phyloP scores from a whole-genome alignment of 2,797 vertebrate species.

The Zonotrichia albicollis region DNA sequence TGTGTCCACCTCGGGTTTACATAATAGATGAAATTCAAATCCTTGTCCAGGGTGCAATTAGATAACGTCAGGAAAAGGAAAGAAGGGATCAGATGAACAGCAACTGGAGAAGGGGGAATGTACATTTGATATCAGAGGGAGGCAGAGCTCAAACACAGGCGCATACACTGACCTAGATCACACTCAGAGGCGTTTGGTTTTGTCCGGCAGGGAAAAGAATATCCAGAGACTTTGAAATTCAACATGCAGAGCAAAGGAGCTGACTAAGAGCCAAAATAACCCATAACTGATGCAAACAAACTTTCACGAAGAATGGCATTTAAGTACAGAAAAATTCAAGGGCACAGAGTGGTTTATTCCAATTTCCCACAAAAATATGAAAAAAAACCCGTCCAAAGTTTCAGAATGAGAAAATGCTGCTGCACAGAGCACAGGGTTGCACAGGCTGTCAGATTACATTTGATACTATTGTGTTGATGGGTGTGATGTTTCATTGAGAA shows the following conservation, averaged over 20 bases:
- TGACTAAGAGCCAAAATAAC: background rate
- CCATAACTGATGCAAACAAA: background rate
- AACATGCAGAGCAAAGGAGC: background rate
- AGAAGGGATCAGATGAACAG: slow-evolving; percentile 32
- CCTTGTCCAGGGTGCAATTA: background rate
- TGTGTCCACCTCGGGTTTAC: slow-evolving; percentile 5
- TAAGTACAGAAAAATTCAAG: background rate
- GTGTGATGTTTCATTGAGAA: background rate
- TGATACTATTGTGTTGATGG: background rate
- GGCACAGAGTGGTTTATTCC: background rate
- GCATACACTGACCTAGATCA: background rate
- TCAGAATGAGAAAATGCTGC: background rate
- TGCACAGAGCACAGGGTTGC: background rate
- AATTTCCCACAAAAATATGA: background rate
- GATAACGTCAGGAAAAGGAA: slow-evolving; percentile 49
- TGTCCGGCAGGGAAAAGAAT: slow-evolving; percentile 24
- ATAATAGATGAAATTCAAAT: slow-evolving; percentile 60
- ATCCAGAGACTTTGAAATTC: background rate
- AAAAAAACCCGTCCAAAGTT: background rate
- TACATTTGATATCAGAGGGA: slow-evolving; percentile 49
- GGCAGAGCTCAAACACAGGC: background rate
- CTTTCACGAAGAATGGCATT: background rate
- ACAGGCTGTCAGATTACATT: background rate
- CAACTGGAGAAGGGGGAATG: background rate
- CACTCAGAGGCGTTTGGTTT: background rate